These are phyloP conservation scores for Bombus sibiricus DNA, from an alignment of 1,140 invertebrate species.

Conservation along the genomic window DNA sequence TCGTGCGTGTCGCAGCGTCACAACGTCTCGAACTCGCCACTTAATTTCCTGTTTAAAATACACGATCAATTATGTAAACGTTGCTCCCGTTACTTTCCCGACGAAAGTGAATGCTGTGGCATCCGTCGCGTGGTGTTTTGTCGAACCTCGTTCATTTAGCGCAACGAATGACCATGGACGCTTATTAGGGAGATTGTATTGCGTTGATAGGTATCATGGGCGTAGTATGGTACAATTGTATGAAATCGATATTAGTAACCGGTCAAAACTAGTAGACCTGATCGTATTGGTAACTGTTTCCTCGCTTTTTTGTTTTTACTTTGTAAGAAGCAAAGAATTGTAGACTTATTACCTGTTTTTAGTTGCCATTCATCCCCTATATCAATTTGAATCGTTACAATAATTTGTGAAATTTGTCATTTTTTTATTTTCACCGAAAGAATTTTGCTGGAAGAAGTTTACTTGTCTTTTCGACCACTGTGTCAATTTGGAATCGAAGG, in stretches of 20 bases:
- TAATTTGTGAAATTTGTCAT: no score
- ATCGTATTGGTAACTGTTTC: neutral
- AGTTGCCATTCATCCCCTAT: no score
- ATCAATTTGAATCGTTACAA: no score
- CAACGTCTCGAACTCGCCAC: neutral
- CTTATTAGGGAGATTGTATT: neutral
- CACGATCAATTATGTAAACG: slow-evolving; percentile 3
- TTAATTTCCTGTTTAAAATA: slow-evolving; percentile 21
- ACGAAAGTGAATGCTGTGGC: neutral
- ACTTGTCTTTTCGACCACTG: no score
- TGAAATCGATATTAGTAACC: neutral
- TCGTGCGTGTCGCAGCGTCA: neutral
- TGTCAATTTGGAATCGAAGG: no score
- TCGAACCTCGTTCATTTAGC: neutral
- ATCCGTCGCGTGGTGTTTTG: neutral
- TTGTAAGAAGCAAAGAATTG: no score
- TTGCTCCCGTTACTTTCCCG: slow-evolving; percentile 5
- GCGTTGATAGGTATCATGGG: neutral
- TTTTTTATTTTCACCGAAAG: no score
- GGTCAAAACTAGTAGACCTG: no score
- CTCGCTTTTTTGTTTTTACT: neutral
- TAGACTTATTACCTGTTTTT: no score
- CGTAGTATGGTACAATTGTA: neutral
- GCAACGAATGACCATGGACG: neutral
- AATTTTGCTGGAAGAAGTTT: no score